A percentile compares a stretch with the other conserved stretches of the same genome.
phyloP scores from a whole-genome alignment of 2,888 invertebrate species.

The Stenurella melanura region DNA sequence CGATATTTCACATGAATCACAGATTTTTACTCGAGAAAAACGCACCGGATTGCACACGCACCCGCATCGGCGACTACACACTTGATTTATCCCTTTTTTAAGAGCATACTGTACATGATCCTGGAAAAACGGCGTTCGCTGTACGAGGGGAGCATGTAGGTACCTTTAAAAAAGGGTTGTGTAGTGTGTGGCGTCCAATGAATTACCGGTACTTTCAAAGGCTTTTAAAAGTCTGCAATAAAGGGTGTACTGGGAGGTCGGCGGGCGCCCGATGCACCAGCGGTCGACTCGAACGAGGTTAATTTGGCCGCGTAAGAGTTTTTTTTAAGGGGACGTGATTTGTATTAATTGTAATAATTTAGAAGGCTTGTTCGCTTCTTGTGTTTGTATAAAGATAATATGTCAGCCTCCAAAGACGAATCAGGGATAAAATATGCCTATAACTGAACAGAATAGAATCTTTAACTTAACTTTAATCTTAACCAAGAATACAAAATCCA shows the following conservation, averaged over 20 bases:
- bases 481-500: too few species aligned
- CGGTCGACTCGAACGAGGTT: neutral
- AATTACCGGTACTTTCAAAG: slow-evolving; percentile 26
- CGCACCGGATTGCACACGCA: slow-evolving; percentile 14
- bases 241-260: slow-evolving; percentile 14
- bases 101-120: slow-evolving; percentile 8
- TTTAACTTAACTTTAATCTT: too few species aligned
- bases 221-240: slow-evolving; percentile 20
- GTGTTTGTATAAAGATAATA: too few species aligned
- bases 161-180: slow-evolving; percentile 32
- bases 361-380: too few species aligned
- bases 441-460: too few species aligned
- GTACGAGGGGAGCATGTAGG: slow-evolving; percentile 19
- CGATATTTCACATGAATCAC: slow-evolving; percentile 35
- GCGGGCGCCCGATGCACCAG: slow-evolving; percentile 9
- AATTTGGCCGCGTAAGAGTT: too few species aligned
- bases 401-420: too few species aligned
- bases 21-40: slow-evolving; percentile 18
- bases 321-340: too few species aligned
- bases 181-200: slow-evolving; percentile 21
- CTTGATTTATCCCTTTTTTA: slow-evolving; percentile 24
- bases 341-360: too few species aligned
- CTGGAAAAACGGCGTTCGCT: slow-evolving; percentile 12
- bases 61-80: slow-evolving; percentile 8
- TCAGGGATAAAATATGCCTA: too few species aligned